Evolutionary conservation across 2,797 vertebrate genomes (phyloP).

Genomic region (Dromococcyx pavoninus): DNA sequence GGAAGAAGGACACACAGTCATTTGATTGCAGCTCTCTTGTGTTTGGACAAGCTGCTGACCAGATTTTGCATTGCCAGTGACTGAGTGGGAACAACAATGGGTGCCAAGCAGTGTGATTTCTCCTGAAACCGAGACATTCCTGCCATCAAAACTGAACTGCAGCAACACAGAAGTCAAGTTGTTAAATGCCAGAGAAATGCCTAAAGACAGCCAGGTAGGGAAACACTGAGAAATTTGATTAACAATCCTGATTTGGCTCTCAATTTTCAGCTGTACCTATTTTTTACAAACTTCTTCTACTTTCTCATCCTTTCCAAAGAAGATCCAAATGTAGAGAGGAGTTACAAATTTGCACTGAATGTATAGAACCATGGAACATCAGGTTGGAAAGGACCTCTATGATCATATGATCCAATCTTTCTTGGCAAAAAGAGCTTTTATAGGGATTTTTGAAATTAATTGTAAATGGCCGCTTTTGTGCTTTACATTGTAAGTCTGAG

Average conservation of each 20-base stretch:
- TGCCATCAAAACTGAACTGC: constrained; percentile 54
- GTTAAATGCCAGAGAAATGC: constrained; percentile 61
- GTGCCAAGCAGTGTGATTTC: background rate
- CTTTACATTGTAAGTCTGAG: constrained; percentile 2
- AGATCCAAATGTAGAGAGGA: background rate
- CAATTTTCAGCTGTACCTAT: background rate
- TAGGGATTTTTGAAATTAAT: background rate
- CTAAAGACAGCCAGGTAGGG: constrained; percentile 55
- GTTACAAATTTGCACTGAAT: background rate
- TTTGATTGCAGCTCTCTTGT: background rate
- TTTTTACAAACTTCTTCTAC: background rate
- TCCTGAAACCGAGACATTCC: constrained; percentile 51
- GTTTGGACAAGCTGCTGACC: background rate
- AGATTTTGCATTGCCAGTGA: background rate
- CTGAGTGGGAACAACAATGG: background rate
- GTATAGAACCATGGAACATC: background rate
- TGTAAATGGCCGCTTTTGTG: background rate
- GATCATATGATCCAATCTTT: no score
- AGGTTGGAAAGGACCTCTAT: no score
- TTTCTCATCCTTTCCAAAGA: background rate
- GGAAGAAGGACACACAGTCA: background rate
- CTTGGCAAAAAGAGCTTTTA: background rate
- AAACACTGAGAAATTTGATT: constrained; percentile 53
- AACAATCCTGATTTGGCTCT: constrained; percentile 20
- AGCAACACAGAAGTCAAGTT: constrained; percentile 44